Conservation (phyloP, 2,113 vertebrate species). For the Gopherus evgoodei region DNA sequence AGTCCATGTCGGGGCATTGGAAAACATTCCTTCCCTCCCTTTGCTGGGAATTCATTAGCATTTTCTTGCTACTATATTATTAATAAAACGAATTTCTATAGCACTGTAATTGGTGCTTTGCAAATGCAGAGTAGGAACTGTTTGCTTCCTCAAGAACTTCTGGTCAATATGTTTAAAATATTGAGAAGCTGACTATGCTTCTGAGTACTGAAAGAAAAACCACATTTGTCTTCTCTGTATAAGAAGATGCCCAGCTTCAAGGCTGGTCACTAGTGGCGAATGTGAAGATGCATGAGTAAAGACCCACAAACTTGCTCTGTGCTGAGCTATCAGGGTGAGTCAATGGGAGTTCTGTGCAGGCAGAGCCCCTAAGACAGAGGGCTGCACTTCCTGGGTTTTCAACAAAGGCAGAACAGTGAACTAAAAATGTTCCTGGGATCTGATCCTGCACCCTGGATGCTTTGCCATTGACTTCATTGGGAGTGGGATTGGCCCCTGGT, state of each 20-base stretch:
- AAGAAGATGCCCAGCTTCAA: neutral
- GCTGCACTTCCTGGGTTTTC: neutral
- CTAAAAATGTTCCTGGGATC: neutral
- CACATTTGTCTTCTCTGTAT: neutral
- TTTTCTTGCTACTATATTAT: constrained; percentile 61
- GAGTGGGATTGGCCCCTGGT: neutral
- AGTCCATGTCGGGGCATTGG: constrained; percentile 29
- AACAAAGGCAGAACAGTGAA: neutral
- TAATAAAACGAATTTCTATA: constrained; percentile 64
- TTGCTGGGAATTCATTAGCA: constrained; percentile 36
- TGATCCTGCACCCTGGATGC: neutral
- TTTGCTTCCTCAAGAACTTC: neutral
- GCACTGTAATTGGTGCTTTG: constrained; percentile 37
- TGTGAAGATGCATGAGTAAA: neutral
- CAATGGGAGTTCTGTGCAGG: neutral
- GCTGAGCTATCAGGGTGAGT: constrained; percentile 13
- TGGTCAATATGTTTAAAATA: rapidly evolving
- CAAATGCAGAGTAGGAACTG: neutral
- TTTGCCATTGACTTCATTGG: neutral
- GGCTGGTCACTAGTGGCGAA: neutral
- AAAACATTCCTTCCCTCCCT: neutral
- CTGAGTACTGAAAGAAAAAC: neutral
- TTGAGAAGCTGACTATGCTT: neutral
- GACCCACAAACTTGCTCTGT: neutral
- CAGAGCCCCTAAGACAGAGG: neutral